A percentile compares a stretch with the other conserved stretches of the same genome.
Evolutionary conservation across 1,140 invertebrate species (phyloP).

Genomic region (Monomorium pharaonis): DNA sequence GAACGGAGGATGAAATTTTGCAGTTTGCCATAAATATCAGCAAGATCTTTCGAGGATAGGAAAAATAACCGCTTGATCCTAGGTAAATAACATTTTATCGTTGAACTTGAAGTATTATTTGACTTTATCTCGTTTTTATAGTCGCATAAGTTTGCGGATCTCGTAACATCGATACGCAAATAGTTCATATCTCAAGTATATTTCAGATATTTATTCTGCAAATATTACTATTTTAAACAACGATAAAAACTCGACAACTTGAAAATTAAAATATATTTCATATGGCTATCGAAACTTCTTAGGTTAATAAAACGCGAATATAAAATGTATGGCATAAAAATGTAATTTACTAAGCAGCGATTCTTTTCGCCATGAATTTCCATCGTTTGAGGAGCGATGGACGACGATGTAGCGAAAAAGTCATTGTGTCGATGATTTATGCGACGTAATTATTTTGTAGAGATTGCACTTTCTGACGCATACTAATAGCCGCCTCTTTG

Average conservation of each 20-base stretch:
- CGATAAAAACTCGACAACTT: background rate
- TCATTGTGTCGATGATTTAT: slow-evolving; percentile 44
- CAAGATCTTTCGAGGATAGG: slow-evolving; percentile 5
- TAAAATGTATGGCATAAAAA: background rate
- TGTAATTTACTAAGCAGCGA: slow-evolving; percentile 44
- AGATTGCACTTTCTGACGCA: slow-evolving; percentile 2
- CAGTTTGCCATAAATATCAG: slow-evolving; percentile 11
- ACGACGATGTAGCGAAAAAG: background rate
- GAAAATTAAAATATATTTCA: background rate
- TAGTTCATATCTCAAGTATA: background rate
- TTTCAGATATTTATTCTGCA: background rate
- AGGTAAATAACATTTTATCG: slow-evolving; percentile 7
- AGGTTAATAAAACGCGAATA: background rate
- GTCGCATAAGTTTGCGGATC: background rate
- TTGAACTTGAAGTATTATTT: background rate
- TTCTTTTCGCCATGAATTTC: background rate
- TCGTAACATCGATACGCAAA: background rate
- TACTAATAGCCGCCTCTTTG: slow-evolving; percentile 31
- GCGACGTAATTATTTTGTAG: slow-evolving; percentile 15
- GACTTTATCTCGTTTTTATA: slow-evolving; percentile 19
- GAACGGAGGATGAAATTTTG: background rate
- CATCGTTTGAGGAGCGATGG: slow-evolving; percentile 13
- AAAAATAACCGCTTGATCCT: slow-evolving; percentile 18
- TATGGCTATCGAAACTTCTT: background rate
- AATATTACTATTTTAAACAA: background rate